Percentiles rank a stretch among this genome's conserved stretches.
Conservation (phyloP, 2,888 invertebrate genomes). For the Diarsia rubi region DNA sequence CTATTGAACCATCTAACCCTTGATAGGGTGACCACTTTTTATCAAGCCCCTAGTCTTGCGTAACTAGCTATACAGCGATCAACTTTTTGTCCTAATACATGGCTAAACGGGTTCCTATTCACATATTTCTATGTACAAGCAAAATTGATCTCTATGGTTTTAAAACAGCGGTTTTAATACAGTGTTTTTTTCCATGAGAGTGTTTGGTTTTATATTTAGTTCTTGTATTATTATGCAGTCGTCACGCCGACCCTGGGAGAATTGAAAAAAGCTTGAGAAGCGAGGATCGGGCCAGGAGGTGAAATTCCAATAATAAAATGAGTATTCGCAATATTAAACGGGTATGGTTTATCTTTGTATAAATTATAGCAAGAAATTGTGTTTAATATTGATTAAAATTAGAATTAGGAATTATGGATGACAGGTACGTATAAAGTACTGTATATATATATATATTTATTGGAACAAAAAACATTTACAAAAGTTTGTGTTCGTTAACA, state of each 20-base stretch:
- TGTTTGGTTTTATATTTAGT: slow-evolving; percentile 41
- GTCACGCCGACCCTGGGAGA: slow-evolving; percentile 58
- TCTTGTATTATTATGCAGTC: slow-evolving; percentile 66
- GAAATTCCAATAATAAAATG: slow-evolving; percentile 38
- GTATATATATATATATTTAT: too few species aligned
- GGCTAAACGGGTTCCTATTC: slow-evolving; percentile 72
- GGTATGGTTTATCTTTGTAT: background rate
- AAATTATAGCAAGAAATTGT: slow-evolving; percentile 10
- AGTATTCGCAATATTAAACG: slow-evolving; percentile 12
- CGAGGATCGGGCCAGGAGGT: background rate
- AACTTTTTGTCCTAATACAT: slow-evolving; percentile 84
- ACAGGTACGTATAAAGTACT: background rate
- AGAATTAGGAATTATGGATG: slow-evolving; percentile 4
- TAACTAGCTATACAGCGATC: slow-evolving; percentile 81
- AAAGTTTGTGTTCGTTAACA: too few species aligned
- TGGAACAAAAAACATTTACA: too few species aligned
- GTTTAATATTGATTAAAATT: background rate
- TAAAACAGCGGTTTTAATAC: background rate
- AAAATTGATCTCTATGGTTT: slow-evolving; percentile 33
- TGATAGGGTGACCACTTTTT: slow-evolving; percentile 87
- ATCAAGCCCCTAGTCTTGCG: slow-evolving; percentile 83
- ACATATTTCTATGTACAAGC: slow-evolving; percentile 52
- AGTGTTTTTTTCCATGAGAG: slow-evolving; percentile 11
- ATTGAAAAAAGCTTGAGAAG: slow-evolving; percentile 56
- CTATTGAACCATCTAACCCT: slow-evolving; percentile 86